A percentile compares a stretch with the other conserved stretches of the same genome.
phyloP scores from a whole-genome alignment of 2,888 invertebrate species.

The Chelonus formosanus region DNA sequence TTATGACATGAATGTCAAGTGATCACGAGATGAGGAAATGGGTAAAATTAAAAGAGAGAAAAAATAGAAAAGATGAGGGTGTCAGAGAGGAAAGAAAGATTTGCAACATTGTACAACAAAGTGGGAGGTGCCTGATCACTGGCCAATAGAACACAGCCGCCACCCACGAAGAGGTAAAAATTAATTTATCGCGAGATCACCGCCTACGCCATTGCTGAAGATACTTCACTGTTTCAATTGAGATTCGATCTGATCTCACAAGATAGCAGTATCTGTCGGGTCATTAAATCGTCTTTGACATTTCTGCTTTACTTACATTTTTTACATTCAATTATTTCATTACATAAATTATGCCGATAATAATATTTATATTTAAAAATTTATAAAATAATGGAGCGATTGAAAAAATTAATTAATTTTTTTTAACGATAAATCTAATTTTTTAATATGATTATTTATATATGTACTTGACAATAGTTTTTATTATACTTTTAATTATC shows the following conservation, averaged over 20 bases:
- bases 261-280: conserved; percentile 53
- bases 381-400: too few species aligned
- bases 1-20: conserved; percentile 38
- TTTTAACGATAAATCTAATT: too few species aligned
- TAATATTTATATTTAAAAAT: too few species aligned
- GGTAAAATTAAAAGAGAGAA: conserved; percentile 33
- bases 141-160: conserved; percentile 55
- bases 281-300: background rate
- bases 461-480: too few species aligned
- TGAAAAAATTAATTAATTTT: too few species aligned
- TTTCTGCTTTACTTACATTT: too few species aligned
- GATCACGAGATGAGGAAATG: background rate
- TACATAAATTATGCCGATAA: too few species aligned
- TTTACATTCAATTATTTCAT: too few species aligned
- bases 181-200: conserved; percentile 58
- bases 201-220: conserved; percentile 59
- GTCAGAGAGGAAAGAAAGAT: conserved; percentile 45
- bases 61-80: conserved; percentile 52
- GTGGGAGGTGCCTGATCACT: conserved; percentile 55
- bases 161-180: conserved; percentile 59
- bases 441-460: too few species aligned
- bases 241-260: conserved; percentile 46
- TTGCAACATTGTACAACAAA: conserved; percentile 34
- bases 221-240: conserved; percentile 30
- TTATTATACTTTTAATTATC: too few species aligned